Percentiles rank a stretch among this genome's conserved stretches.
phyloP scores from a whole-genome alignment of 2,797 vertebrate species.

The Anas flavirostris region DNA sequence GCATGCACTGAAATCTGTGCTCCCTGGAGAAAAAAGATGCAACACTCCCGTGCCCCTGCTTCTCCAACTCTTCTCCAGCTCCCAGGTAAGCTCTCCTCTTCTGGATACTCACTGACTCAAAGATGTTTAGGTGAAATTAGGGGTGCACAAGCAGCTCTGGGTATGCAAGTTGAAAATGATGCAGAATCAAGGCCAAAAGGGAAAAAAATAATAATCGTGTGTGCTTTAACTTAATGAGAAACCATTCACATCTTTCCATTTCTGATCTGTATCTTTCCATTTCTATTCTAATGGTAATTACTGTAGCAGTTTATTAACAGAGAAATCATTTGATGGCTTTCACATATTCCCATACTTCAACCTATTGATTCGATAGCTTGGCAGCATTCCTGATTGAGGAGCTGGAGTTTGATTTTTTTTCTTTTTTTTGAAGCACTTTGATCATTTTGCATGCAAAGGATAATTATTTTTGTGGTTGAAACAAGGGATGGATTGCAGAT shows the following conservation, averaged over 20 bases:
- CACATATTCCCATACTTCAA: slow-evolving; percentile 48
- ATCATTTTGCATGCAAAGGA: neutral
- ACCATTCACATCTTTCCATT: slow-evolving; percentile 30
- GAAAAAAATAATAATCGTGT: neutral
- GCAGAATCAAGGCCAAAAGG: neutral
- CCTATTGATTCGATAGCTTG: slow-evolving; percentile 55
- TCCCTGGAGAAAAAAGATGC: neutral
- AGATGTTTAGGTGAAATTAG: neutral
- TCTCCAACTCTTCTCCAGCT: neutral
- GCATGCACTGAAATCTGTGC: neutral
- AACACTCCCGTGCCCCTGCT: neutral
- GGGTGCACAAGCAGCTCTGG: neutral
- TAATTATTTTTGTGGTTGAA: slow-evolving; percentile 36
- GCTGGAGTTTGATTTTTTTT: neutral
- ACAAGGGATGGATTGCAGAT: neutral
- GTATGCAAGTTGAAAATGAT: rapidly evolving
- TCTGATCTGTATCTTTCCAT: slow-evolving; percentile 55
- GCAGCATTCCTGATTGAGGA: slow-evolving; percentile 36
- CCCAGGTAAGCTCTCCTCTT: neutral
- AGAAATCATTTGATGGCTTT: slow-evolving; percentile 64
- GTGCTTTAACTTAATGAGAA: slow-evolving; percentile 54
- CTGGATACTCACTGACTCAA: neutral
- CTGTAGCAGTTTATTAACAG: slow-evolving; percentile 66
- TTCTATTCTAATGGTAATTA: slow-evolving; percentile 57
- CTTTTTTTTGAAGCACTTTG: neutral